A percentile compares a stretch with the other conserved stretches of the same genome.
phyloP scores from a whole-genome alignment of 2,113 vertebrate species.

The Calyptommatus sinebrachiatus region DNA sequence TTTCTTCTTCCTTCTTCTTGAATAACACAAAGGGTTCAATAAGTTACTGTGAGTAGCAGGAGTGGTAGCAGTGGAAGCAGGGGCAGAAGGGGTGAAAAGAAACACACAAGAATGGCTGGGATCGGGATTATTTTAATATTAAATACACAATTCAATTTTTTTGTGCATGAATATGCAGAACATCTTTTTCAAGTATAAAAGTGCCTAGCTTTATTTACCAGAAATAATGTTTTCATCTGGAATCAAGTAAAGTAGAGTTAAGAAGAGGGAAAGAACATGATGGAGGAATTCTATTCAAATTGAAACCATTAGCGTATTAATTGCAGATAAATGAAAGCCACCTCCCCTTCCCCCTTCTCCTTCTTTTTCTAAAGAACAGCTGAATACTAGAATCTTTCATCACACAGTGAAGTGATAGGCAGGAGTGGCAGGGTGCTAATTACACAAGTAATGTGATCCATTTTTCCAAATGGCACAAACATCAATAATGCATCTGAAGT shows the following conservation, averaged over 20 bases:
- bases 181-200: not conserved
- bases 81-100: no score
- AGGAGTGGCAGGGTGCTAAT: conserved; percentile 74
- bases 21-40: no score
- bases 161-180: not conserved
- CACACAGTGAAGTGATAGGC: conserved; percentile 68
- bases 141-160: no score
- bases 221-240: not conserved
- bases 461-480: conserved; percentile 71
- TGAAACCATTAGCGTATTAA: conserved; percentile 32
- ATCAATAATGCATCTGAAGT: conserved; percentile 77
- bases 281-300: conserved; percentile 21
- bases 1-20: no score
- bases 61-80: no score
- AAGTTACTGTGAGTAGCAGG: no score
- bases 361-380: conserved; percentile 42
- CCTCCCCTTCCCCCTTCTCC: conserved; percentile 11
- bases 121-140: no score
- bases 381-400: conserved; percentile 50
- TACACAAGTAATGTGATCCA: conserved; percentile 71
- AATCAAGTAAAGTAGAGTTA: not conserved
- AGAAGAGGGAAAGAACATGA: conserved; percentile 1
- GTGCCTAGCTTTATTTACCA: conserved; percentile 2
- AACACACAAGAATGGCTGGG: no score
- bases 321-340: conserved; percentile 52